Evolutionary conservation across 2,888 invertebrate genomes (phyloP), one percentile per base, ranked within the genome.

Genomic region (Sinhomidia bicolor): DNA sequence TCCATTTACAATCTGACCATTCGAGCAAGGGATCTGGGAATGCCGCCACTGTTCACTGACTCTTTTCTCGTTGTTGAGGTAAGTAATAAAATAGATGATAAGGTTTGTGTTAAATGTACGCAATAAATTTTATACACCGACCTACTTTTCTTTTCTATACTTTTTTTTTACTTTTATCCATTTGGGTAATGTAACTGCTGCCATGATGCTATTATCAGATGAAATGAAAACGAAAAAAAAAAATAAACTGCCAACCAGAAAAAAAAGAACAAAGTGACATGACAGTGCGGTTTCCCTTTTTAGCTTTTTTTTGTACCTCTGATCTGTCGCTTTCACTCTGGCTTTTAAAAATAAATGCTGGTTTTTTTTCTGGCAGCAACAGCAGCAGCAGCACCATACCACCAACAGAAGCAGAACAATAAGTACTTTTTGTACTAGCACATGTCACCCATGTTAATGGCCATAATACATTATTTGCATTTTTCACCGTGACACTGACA

Each of bases 1-100:
- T 98, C 98, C 94, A 96, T 98, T 90, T 98, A 98, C 94, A 97
- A 97, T 92, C 94, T 99, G 91, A 96, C 96, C 82, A 96, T 98
- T 84, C 95, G 96, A 87, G 99, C 98, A 0, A 95, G 95, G 71
- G 99, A 99, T 94, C 95, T 96, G 44, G 99, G 98, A 0, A 95
- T 95, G 85, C 98, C 98, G 0, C 95, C 97, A 4, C 94, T 98
- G 90, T 96, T 96, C 89, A 95, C 97, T 0, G 96, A 97, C 93
- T 96, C 97, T 88, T 95, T 96, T 89, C 95, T 99, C 47, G 93
- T 94, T 80, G 95, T 99, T 82, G 97, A 98, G 94, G 95, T 98
- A 91, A 91, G 91, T 79, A 51, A n/a, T n/a, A 57, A 87, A 97
- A 29, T 57, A 17, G 5, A 54, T 54, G 20, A 32, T 12, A 32